phyloP scores from a whole-genome alignment of 2,113 vertebrate genomes.

The Pseudopodoces humilis region DNA sequence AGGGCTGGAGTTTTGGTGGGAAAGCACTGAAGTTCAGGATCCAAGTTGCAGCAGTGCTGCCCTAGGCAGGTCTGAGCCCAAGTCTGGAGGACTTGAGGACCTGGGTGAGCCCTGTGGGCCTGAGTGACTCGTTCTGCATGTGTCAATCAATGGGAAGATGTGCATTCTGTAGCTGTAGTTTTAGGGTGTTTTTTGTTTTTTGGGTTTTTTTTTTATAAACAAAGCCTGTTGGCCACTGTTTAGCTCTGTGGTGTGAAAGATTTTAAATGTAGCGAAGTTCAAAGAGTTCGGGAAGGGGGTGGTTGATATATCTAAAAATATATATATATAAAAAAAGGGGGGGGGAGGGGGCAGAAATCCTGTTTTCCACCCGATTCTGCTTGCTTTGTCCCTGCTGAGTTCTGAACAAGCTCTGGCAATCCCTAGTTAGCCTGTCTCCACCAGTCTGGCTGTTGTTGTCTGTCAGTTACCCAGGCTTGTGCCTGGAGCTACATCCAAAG shows the following conservation, averaged over 20 bases:
- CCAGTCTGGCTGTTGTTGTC: neutral
- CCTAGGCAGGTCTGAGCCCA: conserved; percentile 49
- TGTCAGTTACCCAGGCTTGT: neutral
- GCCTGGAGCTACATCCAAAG: neutral
- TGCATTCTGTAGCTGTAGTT: conserved; percentile 93
- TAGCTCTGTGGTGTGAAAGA: conserved; percentile 73
- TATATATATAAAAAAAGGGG: neutral
- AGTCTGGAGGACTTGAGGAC: conserved; percentile 41
- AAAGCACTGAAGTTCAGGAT: conserved; percentile 30
- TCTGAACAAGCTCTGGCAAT: conserved; percentile 41
- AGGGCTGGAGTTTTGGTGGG: neutral
- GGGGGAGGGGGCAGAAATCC: conserved; percentile 18
- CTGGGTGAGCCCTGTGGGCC: conserved; percentile 49
- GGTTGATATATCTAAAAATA: neutral
- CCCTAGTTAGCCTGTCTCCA: neutral
- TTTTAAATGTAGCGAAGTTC: conserved; percentile 73
- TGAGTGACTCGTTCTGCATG: conserved; percentile 82
- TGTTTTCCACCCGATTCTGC: conserved; percentile 35
- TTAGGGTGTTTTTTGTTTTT: conserved; percentile 68
- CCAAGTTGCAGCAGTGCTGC: conserved; percentile 25
- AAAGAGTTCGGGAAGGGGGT: conserved; percentile 23
- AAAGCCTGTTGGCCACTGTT: conserved; percentile 75
- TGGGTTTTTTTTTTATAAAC: neutral
- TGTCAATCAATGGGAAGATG: conserved; percentile 98
- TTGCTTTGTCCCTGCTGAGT: conserved; percentile 57